Percentiles rank a stretch among this genome's conserved stretches.
These are phyloP conservation scores for Lanius collurio DNA, from an alignment of 2,113 vertebrate species.

Conservation along the genomic window DNA sequence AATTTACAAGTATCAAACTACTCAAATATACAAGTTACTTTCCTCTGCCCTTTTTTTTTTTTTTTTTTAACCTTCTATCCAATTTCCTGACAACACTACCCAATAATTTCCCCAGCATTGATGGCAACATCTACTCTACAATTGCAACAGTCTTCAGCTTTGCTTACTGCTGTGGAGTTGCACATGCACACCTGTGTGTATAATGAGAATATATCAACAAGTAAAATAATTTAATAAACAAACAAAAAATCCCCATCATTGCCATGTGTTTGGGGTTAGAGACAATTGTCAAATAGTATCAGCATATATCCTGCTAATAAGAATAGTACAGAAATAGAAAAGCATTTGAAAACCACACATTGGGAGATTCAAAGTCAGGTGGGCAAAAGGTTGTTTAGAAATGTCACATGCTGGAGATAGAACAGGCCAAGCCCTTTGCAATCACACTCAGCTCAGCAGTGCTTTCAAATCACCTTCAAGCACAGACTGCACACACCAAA, in stretches of 20 bases:
- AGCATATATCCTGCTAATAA: background rate
- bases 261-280: background rate
- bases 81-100: background rate
- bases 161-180: background rate
- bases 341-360: background rate
- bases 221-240: background rate
- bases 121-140: background rate
- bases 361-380: background rate
- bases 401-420: accelerated
- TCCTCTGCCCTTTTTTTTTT: background rate
- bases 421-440: background rate
- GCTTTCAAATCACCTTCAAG: background rate
- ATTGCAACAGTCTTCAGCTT: background rate
- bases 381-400: background rate
- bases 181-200: accelerated
- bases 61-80: background rate
- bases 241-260: background rate
- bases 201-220: background rate
- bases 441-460: background rate
- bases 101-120: background rate
- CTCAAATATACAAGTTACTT: background rate
- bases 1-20: background rate
- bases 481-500: background rate
- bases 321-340: background rate
- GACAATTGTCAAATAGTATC: background rate